Evolutionary conservation across 2,888 invertebrate genomes (phyloP), one percentile per base, ranked within the genome.

Genomic region (Autographa gamma): DNA sequence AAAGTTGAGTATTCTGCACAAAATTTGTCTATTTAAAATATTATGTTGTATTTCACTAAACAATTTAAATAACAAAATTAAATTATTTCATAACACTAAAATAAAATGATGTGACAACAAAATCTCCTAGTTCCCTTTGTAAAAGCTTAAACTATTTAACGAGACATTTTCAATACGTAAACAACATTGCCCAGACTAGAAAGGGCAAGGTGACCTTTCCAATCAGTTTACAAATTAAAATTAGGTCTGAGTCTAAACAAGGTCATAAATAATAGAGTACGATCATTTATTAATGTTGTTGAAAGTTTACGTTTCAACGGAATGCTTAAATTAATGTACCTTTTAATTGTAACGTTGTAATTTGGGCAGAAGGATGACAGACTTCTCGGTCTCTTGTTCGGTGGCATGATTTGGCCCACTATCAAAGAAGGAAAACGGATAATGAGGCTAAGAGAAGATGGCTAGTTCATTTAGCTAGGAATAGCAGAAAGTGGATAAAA

Each of bases 231-330:
- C 1, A 18, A 52, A 48, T 8, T 62, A 56, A 59, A 64, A 63
- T 63, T 61, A 48, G 16, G 60, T 60, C 9, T 56, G 11, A 41
- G 58, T 48, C 54, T 63, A 60, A 67, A 71, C 58, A 66, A 66
- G 64, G 67, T 43, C 60, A 58, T 74, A 74, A 68, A 63, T 69
- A 65, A 66, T 75, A 62, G 60, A 69, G 61, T 32, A 31, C 4
- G 54, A 60, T 59, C 52, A 18, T 25, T 67, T 19, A 67, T 71
- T 52, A 71, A 69, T 64, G 19, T 14, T 54, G 25, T 68, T 65
- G 48, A 60, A 75, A 77, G 67, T 56, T 60, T 25, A 16, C 0
- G 41, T 54, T 38, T 60, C 31, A 64, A 59, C 18, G 32, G 62
- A 31, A 69, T 1, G 11, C 31, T 13, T 25, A 2, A 63, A 38